Conservation (phyloP, 2,797 vertebrate genomes). For the Odontamblyopus lacepedii region DNA sequence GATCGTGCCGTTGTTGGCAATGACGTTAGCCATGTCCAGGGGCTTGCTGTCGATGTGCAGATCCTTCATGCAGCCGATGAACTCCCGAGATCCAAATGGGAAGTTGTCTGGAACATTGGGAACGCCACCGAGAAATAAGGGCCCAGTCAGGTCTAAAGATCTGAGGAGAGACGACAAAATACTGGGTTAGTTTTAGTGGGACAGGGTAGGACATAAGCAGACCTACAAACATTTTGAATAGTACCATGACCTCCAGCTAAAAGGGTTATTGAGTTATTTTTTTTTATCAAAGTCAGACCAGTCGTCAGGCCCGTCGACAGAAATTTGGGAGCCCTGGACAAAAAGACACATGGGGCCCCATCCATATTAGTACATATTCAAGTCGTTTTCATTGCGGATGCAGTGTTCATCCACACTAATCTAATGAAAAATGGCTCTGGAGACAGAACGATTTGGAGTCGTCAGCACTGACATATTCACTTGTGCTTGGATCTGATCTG, state of each 20-base stretch:
- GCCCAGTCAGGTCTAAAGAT: constrained; percentile 81
- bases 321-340: too few species aligned
- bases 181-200: neutral
- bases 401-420: too few species aligned
- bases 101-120: constrained; percentile 97
- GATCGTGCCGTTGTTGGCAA: constrained; percentile 93
- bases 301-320: too few species aligned
- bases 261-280: too few species aligned
- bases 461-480: too few species aligned
- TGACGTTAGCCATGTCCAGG: constrained; percentile 92
- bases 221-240: neutral
- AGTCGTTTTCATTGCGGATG: too few species aligned
- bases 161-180: constrained; percentile 45
- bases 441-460: too few species aligned
- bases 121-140: constrained; percentile 90
- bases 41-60: constrained; percentile 91
- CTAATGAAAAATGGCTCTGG: too few species aligned
- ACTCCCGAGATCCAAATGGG: constrained; percentile 89
- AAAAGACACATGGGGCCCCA: too few species aligned
- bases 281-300: neutral
- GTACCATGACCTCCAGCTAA: neutral
- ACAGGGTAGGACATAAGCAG: neutral
- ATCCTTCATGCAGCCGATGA: constrained; percentile 96
- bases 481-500: too few species aligned
- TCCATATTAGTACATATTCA: too few species aligned